Base-by-base conservation (phyloP, 2,797 vertebrate species). In the Diglossa cyanea region DNA sequence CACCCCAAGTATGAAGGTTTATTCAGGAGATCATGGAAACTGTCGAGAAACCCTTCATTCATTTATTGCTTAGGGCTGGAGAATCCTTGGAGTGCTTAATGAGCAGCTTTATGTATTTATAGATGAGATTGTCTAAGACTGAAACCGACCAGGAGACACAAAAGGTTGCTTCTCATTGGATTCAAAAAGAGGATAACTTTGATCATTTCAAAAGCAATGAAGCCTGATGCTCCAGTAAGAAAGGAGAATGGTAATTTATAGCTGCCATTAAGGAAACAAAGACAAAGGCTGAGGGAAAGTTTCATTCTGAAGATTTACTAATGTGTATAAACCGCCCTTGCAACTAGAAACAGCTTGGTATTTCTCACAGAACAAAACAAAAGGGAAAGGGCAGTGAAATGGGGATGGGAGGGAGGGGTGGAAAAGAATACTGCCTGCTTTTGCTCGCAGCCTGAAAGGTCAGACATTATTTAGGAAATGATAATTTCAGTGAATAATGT, bases 191-290 rank as follows among this genome's bases (percentile, higher is more conserved):
- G 95, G 97, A 94, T 96, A 97, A 98, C 98, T 98, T 98, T 96
- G 98, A 98, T 98, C 97, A 86, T 97, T 98, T 98, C 97, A 97
- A 97, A 97, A 97, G 96, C 97, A 97, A 78, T 96, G 97, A 97
- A 97, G 97, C 97, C 96, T 97, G 97, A 95, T 98, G 94, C 94
- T 93, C 67, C n/a, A 60, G 66, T 80, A 96, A 97, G 88, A 97
- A 98, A 97, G 91, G 96, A 68, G 92, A 91, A 94, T 25, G 11
- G 90, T 98, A 98, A 98, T 98, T 98, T 98, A 98, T 97, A 97
- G 96, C 97, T 89, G 82, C 97, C 94, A 97, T 98, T 98, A 97
- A 94, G 95, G 92, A 97, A 92, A 96, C 94, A 95, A 96, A 96
- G 96, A 94, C 95, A 97, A 97, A 96, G 97, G 62, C 81, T 45